Evolutionary conservation across 2,888 invertebrate genomes (phyloP), one percentile per base, ranked within the genome.

Genomic region (Heliothis peltigera): DNA sequence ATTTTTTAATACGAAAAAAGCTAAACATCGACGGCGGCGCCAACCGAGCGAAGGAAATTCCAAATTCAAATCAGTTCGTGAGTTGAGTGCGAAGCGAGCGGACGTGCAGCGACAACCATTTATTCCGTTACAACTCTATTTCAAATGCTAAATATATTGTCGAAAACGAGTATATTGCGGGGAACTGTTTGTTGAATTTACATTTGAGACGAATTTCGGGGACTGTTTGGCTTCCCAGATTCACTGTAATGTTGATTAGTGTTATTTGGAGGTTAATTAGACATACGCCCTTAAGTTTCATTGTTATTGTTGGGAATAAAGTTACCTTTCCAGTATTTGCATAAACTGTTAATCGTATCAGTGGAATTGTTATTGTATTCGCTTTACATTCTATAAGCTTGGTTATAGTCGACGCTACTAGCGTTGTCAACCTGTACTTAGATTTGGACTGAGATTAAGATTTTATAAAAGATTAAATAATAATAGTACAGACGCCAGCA

Each of bases 41-140:
- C 86, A 89, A 83, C 86, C 77, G 77, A 87, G 87, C 89, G 86
- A 86, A 87, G 77, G 86, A 87, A 91, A 92, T 92, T 92, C 92
- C 84, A 90, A 92, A 93, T 93, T 93, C 91, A 93, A 93, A 93
- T 92, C 92, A 93, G 91, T 92, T 91, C 92, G 93, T 92, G 93
- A 93, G 91, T 85, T 57, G 92, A 87, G 90, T 93, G 89, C 88
- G 87, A 88, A 93, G 88, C 81, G 86, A 69, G 85, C 85, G 89
- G 91, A 93, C 92, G 92, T 93, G 92, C 88, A 83, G 81, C 80
- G 84, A 85, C 86, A 87, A 86, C 87, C 88, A 89, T 91, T 92
- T 91, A 91, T 91, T 91, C 91, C 90, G 90, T 90, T 90, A 91
- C 91, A 89, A 90, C 88, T 91, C 87, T 86, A 86, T 90, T 90